These are phyloP conservation scores for Pangasianodon gigas DNA, from an alignment of 2,113 vertebrate genomes.

Conservation along the genomic window DNA sequence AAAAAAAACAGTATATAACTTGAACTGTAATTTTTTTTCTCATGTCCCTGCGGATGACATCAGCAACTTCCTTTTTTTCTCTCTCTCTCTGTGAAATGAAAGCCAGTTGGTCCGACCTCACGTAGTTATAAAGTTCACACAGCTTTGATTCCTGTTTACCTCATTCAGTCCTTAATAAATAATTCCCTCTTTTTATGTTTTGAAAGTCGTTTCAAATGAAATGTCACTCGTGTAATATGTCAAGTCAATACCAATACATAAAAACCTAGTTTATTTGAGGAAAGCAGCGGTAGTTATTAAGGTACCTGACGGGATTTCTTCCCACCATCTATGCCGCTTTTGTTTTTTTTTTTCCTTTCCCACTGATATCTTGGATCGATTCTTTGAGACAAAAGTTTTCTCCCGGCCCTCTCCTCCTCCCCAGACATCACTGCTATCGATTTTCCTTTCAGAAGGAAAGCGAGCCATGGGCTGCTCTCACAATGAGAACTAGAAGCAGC, in stretches of 20 bases:
- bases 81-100: neutral
- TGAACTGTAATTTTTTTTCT: neutral
- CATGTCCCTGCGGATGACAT: neutral
- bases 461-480: constrained; percentile 15
- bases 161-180: neutral
- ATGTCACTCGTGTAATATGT: neutral
- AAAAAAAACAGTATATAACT: neutral
- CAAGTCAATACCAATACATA: neutral
- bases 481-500: constrained; percentile 43
- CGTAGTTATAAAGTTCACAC: neutral
- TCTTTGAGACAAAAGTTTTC: constrained; percentile 23
- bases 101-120: neutral
- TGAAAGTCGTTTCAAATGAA: neutral
- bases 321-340: neutral
- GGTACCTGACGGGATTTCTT: neutral
- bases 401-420: constrained; percentile 5
- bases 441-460: constrained; percentile 29
- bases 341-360: neutral
- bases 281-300: neutral
- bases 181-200: neutral
- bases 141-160: constrained; percentile 4
- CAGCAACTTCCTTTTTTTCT: neutral
- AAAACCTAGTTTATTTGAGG: neutral
- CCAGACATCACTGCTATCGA: constrained; percentile 39
- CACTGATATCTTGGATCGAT: constrained; percentile 11